Conservation (phyloP, 2,113 vertebrate species). For the Indri indri region DNA sequence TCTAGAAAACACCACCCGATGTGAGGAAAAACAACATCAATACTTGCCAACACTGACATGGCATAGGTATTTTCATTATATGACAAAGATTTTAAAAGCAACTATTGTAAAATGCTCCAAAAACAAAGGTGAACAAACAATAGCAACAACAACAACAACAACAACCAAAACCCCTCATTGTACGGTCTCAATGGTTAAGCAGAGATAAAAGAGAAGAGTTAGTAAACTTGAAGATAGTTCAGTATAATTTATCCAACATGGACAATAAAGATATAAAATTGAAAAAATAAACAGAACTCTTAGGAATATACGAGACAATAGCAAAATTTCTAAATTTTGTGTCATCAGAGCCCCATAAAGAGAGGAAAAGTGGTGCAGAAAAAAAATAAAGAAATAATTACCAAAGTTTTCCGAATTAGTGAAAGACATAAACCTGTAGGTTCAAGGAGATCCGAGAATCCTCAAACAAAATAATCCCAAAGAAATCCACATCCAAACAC, state of each 20-base stretch:
- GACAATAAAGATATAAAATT: neutral
- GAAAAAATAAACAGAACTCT: neutral
- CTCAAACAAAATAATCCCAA: neutral
- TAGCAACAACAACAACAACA: neutral
- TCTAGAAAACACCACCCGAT: neutral
- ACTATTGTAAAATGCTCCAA: neutral
- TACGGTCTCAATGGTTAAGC: neutral
- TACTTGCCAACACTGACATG: neutral
- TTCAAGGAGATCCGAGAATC: neutral
- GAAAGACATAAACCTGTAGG: neutral
- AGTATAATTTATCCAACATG: neutral
- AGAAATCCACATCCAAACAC: neutral
- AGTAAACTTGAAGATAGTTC: neutral
- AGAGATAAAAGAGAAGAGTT: neutral
- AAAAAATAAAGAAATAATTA: neutral
- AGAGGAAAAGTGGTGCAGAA: neutral
- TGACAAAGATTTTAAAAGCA: neutral
- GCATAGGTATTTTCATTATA: neutral
- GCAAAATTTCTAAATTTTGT: neutral
- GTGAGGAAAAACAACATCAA: neutral
- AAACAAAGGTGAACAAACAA: neutral
- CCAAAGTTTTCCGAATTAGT: neutral
- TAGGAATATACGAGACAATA: neutral
- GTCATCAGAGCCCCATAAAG: neutral
- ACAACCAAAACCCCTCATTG: neutral